A percentile compares a stretch with the other conserved stretches of the same genome.
Evolutionary conservation across 2,113 vertebrate genomes (phyloP).

Genomic region (Cyanistes caeruleus): DNA sequence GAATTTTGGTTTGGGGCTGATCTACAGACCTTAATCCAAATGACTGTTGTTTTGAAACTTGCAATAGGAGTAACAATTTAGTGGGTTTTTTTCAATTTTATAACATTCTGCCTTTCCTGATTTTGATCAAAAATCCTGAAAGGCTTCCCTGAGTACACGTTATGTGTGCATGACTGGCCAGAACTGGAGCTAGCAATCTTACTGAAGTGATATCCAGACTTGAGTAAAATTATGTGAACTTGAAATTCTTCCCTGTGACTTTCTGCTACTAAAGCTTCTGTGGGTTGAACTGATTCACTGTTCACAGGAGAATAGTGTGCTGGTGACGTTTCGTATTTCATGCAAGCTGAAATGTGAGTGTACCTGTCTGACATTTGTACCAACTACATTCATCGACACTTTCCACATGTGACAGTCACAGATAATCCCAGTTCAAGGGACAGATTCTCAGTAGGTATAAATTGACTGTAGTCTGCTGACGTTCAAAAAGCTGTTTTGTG

Average conservation of each 20-base stretch:
- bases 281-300: not conserved
- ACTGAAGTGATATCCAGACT: not conserved
- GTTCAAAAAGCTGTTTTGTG: not conserved
- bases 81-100: not conserved
- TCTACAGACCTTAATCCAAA: not conserved
- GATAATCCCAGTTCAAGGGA: slow-evolving; percentile 25
- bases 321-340: not conserved
- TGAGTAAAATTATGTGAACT: not conserved
- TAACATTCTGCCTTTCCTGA: not conserved
- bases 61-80: not conserved
- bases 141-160: not conserved
- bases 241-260: not conserved
- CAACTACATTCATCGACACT: not conserved
- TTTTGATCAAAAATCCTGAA: not conserved
- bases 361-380: not conserved
- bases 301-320: not conserved
- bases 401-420: not conserved
- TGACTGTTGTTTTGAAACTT: not conserved
- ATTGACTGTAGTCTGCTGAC: not conserved
- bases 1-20: not conserved
- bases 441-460: not conserved
- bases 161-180: not conserved
- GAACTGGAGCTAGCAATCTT: not conserved
- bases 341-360: not conserved
- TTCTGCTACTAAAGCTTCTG: not conserved